Percentiles rank a stretch among this genome's conserved stretches.
phyloP scores from a whole-genome alignment of 1,140 invertebrate genomes.

The Seison nebaliae region DNA sequence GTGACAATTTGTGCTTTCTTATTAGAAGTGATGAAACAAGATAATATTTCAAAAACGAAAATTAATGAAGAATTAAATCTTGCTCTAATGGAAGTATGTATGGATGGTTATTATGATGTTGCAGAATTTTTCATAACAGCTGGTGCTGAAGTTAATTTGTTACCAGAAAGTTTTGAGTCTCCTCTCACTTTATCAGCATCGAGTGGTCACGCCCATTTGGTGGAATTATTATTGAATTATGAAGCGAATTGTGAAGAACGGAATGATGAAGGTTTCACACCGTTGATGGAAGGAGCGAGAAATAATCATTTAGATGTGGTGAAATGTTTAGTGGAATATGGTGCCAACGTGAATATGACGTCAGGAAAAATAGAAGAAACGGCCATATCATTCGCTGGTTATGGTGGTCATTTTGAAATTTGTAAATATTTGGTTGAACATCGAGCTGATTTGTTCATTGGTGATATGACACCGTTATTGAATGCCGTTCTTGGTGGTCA shows the following conservation, averaged over 20 bases:
- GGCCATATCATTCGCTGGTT: conserved; percentile 75
- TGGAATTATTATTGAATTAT: conserved; percentile 60
- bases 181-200: conserved; percentile 86
- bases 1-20: conserved; percentile 42
- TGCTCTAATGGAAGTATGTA: conserved; percentile 92
- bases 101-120: conserved; percentile 64
- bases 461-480: conserved; percentile 79
- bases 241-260: conserved; percentile 94
- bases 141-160: conserved; percentile 46
- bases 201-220: conserved; percentile 84
- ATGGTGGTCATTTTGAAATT: conserved; percentile 85
- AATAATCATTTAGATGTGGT: conserved; percentile 98
- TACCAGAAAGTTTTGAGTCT: conserved; percentile 74
- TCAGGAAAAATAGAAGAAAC: conserved; percentile 92
- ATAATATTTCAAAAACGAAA: neutral
- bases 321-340: conserved; percentile 60
- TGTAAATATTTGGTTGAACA: conserved; percentile 78
- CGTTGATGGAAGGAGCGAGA: conserved; percentile 68
- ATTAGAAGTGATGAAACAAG: conserved; percentile 23
- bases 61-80: conserved; percentile 88
- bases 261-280: conserved; percentile 97
- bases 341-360: conserved; percentile 85
- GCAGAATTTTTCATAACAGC: conserved; percentile 29
- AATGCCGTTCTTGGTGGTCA: conserved; percentile 91
- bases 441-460: conserved; percentile 60